Evolutionary conservation across 2,888 invertebrate species (phyloP), one percentile per base, ranked within the genome.

Genomic region (Tyria jacobaeae): DNA sequence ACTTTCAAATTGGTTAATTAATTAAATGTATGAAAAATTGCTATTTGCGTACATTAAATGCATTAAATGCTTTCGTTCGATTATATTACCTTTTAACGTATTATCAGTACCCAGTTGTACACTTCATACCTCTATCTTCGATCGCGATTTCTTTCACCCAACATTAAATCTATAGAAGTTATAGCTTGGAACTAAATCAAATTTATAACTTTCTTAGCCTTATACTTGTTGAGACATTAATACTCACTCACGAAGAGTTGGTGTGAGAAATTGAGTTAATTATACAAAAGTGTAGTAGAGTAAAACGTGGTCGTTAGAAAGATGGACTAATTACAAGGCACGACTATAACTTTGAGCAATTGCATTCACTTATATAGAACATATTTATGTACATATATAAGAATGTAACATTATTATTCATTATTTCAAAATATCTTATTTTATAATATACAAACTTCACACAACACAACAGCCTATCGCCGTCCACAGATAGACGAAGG

Each of bases 61-160:
- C 3, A 10, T 44, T 44, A 21, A 10, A 44, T 21, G 0, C 44
- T 44, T 44, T 44, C 21, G 12, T 21, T 21, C 44, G 21, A 44
- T 21, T n/a, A n/a, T n/a, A n/a, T n/a, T 44, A 21, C 41, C 9
- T 10, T 21, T 17, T 41, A 21, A 9, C 17, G 1, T 41, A 17
- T 17, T 39, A 39, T 17, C 6, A 9, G 7, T 41, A 41, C 1
- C 47, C 4, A 25, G 15, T 15, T 1, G 57, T 68, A 71, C 67
- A 68, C 70, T 71, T 41, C 21, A 21, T 65, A 62, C 68, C 54
- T 62, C 50, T 62, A 59, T 60, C 63, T 73, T 64, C 57, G 68
- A 70, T 76, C 73, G 66, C 55, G 41, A 72, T 71, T 72, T 68
- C 71, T 67, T 71, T 66, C 57, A 58, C 59, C 34, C 47, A 48